Base-by-base conservation (phyloP, 2,888 invertebrate species). In the Dicyrtomina minuta region DNA sequence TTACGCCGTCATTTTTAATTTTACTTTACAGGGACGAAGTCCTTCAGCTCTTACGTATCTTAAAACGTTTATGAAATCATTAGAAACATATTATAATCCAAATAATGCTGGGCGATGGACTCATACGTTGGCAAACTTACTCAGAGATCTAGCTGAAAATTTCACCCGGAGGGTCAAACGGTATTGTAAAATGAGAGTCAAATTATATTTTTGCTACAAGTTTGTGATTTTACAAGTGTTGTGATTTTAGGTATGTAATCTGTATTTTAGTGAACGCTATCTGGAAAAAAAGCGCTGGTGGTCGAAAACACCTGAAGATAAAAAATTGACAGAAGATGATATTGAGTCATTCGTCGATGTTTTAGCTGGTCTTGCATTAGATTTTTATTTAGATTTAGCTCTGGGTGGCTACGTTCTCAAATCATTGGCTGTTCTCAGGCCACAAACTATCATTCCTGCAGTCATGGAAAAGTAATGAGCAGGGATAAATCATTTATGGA, bases 81-180 rank as follows among this genome's bases (percentile, higher is more conserved):
- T 94, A 3, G 92, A 93, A 81, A 90, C 92, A 4, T 96, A 93
- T 82, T 88, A 90, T 78, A 92, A 96, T 83, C 92, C 93, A 64
- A 22, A 22, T 20, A 96, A 96, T 81, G 82, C 85, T 44, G 96
- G 95, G 27, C 82, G 87, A 56, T 96, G 95, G 93, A 87, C 89
- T 0, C 82, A 82, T 72, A 87, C 86, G 74, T 83, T 91, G 0
- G 85, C 87, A 68, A 88, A 89, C 68, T 82, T 91, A 6, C 83
- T 93, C 2, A 84, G 86, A 62, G 88, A 88, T 79, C 83, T 92
- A n/a, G 85, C 89, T 0, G 84, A 84, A 71, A 85, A 87, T 78
- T 89, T 93, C 79, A 82, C 88, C 1, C 82, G 84, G 74, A 86
- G 90, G 59, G 72, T 87, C 26, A 81, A 84, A 72, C 81, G 80